Evolutionary conservation across 1,140 invertebrate species (phyloP).

Genomic region (Panulirus ornatus): DNA sequence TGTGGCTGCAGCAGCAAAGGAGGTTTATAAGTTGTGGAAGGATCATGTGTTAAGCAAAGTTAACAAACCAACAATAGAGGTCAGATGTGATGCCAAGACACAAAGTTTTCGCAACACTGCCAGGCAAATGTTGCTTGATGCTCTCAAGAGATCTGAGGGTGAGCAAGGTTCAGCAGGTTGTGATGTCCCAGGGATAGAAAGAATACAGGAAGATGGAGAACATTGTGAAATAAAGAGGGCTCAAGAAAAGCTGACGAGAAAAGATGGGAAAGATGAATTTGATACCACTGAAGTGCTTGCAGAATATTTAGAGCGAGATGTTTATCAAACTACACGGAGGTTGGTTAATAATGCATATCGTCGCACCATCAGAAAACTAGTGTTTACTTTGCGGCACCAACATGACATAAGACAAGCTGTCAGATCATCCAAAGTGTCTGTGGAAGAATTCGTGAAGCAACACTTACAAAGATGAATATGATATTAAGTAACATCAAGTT

Average conservation of each 20-base stretch:
- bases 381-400: constrained; percentile 68
- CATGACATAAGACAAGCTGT: constrained; percentile 34
- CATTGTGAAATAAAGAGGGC: neutral
- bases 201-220: neutral
- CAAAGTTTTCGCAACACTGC: constrained; percentile 57
- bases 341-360: constrained; percentile 45
- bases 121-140: constrained; percentile 60
- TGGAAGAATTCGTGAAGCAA: constrained; percentile 49
- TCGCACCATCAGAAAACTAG: constrained; percentile 63
- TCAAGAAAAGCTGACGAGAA: neutral
- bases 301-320: constrained; percentile 63
- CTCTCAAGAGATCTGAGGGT: constrained; percentile 29
- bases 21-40: constrained; percentile 62
- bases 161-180: neutral
- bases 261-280: neutral
- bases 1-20: constrained; percentile 61
- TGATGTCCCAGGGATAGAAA: too few relatives aligned
- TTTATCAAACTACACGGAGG: constrained; percentile 45
- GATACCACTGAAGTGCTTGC: constrained; percentile 40
- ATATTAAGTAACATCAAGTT: too few relatives aligned
- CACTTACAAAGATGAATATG: constrained; percentile 23
- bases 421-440: constrained; percentile 16
- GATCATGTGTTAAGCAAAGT: constrained; percentile 43
- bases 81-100: constrained; percentile 62
- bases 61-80: constrained; percentile 63